Percentiles rank a stretch among this genome's conserved stretches.
phyloP scores from a whole-genome alignment of 2,113 vertebrate genomes.

The Scatophagus argus region DNA sequence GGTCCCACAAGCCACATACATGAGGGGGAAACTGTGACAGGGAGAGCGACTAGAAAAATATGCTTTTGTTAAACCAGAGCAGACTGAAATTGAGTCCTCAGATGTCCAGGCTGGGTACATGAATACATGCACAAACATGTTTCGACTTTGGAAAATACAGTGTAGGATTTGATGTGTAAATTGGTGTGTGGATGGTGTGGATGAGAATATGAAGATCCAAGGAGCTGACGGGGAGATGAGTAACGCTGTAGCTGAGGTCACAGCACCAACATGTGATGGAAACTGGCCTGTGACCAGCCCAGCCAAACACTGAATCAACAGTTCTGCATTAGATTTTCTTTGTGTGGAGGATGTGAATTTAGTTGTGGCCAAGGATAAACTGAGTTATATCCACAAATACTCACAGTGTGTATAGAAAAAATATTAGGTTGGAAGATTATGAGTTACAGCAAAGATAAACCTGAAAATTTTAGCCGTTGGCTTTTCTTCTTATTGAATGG shows the following conservation, averaged over 20 bases:
- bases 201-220: constrained; percentile 19
- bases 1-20: constrained; percentile 56
- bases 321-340: constrained; percentile 12
- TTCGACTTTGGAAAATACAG: not conserved
- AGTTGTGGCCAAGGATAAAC: constrained; percentile 1
- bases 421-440: not conserved
- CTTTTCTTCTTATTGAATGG: not conserved
- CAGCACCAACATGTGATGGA: constrained; percentile 16
- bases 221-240: constrained; percentile 15
- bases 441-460: not conserved
- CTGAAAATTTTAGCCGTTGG: not conserved
- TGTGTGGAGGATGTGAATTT: not conserved
- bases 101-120: not conserved
- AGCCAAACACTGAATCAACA: constrained; percentile 4
- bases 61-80: constrained; percentile 7
- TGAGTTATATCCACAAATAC: not conserved
- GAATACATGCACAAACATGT: not conserved
- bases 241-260: constrained; percentile 21
- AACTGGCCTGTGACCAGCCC: constrained; percentile 2
- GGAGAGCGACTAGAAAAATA: constrained; percentile 28
- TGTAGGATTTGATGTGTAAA: constrained; percentile 33
- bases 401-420: constrained; percentile 3
- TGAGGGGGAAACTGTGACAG: constrained; percentile 31
- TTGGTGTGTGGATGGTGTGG: not conserved
- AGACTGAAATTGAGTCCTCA: constrained; percentile 16